These are phyloP conservation scores for Dolomedes plantarius DNA, from an alignment of 2,888 invertebrate genomes.

Conservation along the genomic window DNA sequence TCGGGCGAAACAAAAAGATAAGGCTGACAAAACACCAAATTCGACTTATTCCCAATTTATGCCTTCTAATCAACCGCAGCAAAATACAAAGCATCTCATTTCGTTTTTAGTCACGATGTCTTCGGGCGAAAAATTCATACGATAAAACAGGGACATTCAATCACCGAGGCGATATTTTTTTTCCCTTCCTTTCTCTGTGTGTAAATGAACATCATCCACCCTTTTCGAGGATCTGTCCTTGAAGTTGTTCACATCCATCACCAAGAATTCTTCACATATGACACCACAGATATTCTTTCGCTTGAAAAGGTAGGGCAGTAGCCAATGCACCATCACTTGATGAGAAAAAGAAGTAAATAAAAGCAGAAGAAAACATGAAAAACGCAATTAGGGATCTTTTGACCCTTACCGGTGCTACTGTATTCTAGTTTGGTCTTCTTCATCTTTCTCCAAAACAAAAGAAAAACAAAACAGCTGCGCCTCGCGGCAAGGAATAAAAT, in stretches of 20 bases:
- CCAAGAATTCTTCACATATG: constrained; percentile 50
- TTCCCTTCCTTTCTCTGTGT: constrained; percentile 26
- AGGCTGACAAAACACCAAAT: constrained; percentile 6
- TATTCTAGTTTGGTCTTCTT: constrained; percentile 20
- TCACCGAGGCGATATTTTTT: constrained; percentile 43
- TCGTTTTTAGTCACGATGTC: constrained; percentile 57
- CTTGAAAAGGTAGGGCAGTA: constrained; percentile 51
- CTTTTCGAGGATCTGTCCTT: constrained; percentile 35
- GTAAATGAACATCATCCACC: constrained; percentile 21
- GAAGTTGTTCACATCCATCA: constrained; percentile 49
- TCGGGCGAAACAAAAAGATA: not conserved
- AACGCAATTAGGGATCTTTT: constrained; percentile 70
- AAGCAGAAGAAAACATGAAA: constrained; percentile 44
- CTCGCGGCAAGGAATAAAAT: not conserved
- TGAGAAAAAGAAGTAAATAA: constrained; percentile 25
- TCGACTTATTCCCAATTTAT: constrained; percentile 16
- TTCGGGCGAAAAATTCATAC: constrained; percentile 17
- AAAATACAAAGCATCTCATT: constrained; percentile 43
- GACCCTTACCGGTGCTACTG: constrained; percentile 67
- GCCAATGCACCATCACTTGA: constrained; percentile 8
- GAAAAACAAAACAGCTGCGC: constrained; percentile 14
- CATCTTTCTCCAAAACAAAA: constrained; percentile 15
- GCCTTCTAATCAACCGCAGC: not conserved
- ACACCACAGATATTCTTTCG: constrained; percentile 35
- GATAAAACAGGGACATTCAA: constrained; percentile 64